phyloP scores from a whole-genome alignment of 2,113 vertebrate species.

The Peromyscus polionotus region DNA sequence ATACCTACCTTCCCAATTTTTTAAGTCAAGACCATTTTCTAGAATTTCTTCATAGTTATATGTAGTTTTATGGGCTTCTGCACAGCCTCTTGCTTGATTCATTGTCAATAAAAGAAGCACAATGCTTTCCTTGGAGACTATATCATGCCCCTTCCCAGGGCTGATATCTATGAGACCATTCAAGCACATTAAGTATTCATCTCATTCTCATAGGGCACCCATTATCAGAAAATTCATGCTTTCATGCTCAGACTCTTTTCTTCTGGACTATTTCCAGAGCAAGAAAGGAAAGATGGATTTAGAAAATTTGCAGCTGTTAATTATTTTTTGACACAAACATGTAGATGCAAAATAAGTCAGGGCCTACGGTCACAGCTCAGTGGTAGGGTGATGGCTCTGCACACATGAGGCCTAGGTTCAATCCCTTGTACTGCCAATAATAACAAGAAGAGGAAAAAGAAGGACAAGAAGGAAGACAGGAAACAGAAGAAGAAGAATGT shows the following conservation, averaged over 20 bases:
- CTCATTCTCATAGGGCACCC: background rate
- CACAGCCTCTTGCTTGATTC: background rate
- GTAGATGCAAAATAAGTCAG: background rate
- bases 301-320: constrained; percentile 30
- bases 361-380: too few relatives aligned
- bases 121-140: constrained; percentile 19
- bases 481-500: background rate
- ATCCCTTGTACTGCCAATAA: background rate
- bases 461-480: too few relatives aligned
- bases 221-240: constrained; percentile 15
- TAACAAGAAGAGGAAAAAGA: background rate
- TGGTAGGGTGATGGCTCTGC: background rate
- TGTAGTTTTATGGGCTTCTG: background rate
- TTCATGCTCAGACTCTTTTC: background rate
- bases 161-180: constrained; percentile 38
- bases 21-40: background rate
- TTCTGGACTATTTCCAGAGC: background rate
- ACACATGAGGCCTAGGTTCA: background rate
- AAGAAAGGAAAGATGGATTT: background rate
- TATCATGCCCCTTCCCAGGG: background rate
- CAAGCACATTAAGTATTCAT: constrained; percentile 28
- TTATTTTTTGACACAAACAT: background rate
- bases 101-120: background rate
- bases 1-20: background rate
- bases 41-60: constrained; percentile 37